Base-by-base conservation (phyloP, 1,140 invertebrate species). In the Calliphora vicina region DNA sequence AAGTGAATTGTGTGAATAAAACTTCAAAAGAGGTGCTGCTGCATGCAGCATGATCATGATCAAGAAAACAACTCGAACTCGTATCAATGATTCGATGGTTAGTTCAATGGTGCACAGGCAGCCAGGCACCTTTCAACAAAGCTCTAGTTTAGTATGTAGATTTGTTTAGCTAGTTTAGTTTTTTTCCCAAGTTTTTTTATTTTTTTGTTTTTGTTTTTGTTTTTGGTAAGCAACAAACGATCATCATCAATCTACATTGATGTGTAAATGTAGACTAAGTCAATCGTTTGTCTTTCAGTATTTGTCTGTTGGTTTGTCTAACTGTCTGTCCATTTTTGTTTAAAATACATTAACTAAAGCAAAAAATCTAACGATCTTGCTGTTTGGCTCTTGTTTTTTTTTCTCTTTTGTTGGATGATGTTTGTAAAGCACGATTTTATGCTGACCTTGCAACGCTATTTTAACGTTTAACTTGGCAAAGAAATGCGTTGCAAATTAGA, bases 381-480 rank as follows among this genome's bases (percentile, higher is more conserved):
- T 61, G 50, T 35, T 76, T 74, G 15, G 72, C n/a, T 73, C 15
- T 73, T 6, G n/a, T 57, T n/a, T 10, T 17, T 27, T 10, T 27
- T 26, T 73, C 29, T 73, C 12, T 5, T 73, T 35, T 76, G 73
- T 17, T 67, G 61, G 61, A 67, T 67, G 20, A 67, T 67, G 61
- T 35, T 35, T 78, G 42, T 78, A 23, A 78, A 45, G 35, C 74
- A 78, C 74, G 74, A 78, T 78, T 78, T 78, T 78, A 23, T 43
- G 35, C 9, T 78, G 74, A 78, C 74, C 74, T 78, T 78, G 74
- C 74, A 78, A 78, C 74, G 74, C 42, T 78, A 78, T 78, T 43
- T 78, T 78, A 78, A 78, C 74, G 74, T 43, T 78, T 78, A 78
- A 78, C 74, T 78, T 78, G 74, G 74, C 74, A 78, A 78, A 78